Base-by-base conservation (phyloP, 2,113 vertebrate species). In the Cichladusa arquata region DNA sequence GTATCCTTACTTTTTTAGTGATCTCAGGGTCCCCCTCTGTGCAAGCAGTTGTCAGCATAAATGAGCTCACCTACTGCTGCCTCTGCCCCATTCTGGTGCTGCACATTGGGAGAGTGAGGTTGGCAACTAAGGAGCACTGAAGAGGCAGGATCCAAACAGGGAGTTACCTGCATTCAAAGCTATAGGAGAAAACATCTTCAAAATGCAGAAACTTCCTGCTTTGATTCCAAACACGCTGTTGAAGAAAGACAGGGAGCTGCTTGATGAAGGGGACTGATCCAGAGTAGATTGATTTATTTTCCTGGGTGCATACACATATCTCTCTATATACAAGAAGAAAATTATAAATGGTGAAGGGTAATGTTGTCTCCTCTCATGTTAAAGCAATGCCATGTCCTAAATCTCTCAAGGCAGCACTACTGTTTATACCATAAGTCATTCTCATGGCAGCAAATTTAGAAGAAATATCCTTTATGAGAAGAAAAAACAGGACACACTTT, bases 41-140 rank as follows among this genome's bases (percentile, higher is more conserved):
- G 40, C 36, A 33, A 77, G 64, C 0, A 0, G 13, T 4, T 29
- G 6, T n/a, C 17, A 29, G 16, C 16, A 83, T 62, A 24, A 54
- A 20, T 5, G 31, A 42, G 4, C 4, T 25, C 24, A 8, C 6
- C 5, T 3, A 11, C 28, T 33, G 8, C 23, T 38, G 23, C 31
- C 71, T 56, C 45, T 64, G 13, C 45, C 3, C 56, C 24, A 8
- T 65, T 33, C 31, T 65, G n/a, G 28, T 25, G 45, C 40, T 69
- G 25, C 6, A 3, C 15, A 1, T 3, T 20, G 45, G 33, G 44
- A 76, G 13, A 17, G 12, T 0, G 1, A 71, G 29, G 29, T 2
- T 82, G 66, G 53, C 85, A 79, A 45, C 25, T 14, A 8, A 56
- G 28, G 18, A 51, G 15, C 34, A 28, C 25, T 0, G 1, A 45